These are phyloP conservation scores for Electrophaes corylata DNA, from an alignment of 2,888 invertebrate species.

Conservation along the genomic window DNA sequence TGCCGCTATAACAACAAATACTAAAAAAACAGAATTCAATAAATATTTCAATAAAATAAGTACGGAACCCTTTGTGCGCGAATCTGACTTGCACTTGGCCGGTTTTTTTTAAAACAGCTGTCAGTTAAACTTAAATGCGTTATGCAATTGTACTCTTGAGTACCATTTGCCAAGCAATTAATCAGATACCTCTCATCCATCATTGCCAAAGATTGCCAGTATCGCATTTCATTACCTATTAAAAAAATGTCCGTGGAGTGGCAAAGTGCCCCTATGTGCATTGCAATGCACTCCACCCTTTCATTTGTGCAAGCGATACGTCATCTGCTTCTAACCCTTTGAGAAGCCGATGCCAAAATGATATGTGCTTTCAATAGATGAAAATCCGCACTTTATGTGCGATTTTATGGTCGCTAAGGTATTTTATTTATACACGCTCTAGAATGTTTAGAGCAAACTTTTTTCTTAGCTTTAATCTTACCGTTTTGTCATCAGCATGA, in stretches of 20 bases:
- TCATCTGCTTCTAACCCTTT: constrained; percentile 77
- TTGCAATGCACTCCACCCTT: constrained; percentile 74
- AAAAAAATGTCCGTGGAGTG: constrained; percentile 59
- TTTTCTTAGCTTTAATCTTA: too few relatives aligned
- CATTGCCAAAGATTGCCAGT: constrained; percentile 60
- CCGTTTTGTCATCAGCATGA: too few relatives aligned
- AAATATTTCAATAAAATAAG: too few relatives aligned
- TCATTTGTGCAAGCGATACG: constrained; percentile 75
- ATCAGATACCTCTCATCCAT: constrained; percentile 37
- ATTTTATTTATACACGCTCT: too few relatives aligned
- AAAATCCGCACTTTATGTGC: constrained; percentile 14
- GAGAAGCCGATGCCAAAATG: constrained; percentile 65
- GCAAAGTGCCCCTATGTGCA: constrained; percentile 79
- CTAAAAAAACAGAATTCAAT: too few relatives aligned
- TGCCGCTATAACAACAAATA: too few relatives aligned
- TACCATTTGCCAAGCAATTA: constrained; percentile 17
- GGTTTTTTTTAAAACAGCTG: not conserved
- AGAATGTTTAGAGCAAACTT: too few relatives aligned
- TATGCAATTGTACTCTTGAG: not conserved
- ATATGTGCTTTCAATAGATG: constrained; percentile 20
- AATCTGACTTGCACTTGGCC: too few relatives aligned
- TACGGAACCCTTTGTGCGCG: too few relatives aligned
- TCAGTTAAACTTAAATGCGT: not conserved
- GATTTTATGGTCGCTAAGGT: constrained; percentile 6
- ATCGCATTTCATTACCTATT: constrained; percentile 59